A percentile compares a stretch with the other conserved stretches of the same genome.
These are phyloP conservation scores for Halesus radiatus DNA, from an alignment of 1,140 invertebrate genomes.

Conservation along the genomic window DNA sequence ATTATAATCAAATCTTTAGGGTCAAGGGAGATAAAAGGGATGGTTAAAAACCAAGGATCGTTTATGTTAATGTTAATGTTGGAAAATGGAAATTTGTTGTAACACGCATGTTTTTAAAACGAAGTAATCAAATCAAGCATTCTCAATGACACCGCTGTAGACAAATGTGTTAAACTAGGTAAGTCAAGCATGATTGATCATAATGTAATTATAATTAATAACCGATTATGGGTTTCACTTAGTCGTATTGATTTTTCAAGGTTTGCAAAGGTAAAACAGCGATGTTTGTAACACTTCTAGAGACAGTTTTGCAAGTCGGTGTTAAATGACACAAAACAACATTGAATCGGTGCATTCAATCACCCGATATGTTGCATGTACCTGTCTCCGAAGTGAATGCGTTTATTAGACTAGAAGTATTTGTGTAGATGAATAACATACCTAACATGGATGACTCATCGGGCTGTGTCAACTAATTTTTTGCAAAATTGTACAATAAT, in stretches of 20 bases:
- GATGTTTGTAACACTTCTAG: neutral
- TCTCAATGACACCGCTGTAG: no score
- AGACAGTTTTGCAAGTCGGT: no score
- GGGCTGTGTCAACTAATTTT: slow-evolving; percentile 44
- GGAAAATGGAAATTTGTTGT: no score
- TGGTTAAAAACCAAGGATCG: neutral
- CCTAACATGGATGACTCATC: slow-evolving; percentile 45
- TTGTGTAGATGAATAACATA: slow-evolving; percentile 22
- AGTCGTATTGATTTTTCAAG: neutral
- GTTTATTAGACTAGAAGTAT: neutral
- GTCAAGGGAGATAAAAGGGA: neutral
- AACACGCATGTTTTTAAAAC: no score
- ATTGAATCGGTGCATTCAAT: neutral
- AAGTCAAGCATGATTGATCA: no score
- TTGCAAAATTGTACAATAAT: slow-evolving; percentile 43
- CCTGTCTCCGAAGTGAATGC: neutral
- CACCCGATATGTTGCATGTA: neutral
- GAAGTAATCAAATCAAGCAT: no score
- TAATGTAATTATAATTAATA: neutral
- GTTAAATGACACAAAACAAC: neutral
- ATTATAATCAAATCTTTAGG: slow-evolving; percentile 12
- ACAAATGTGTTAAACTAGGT: no score
- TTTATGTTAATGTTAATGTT: neutral
- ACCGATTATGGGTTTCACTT: neutral
- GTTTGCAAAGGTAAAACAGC: neutral